phyloP scores from a whole-genome alignment of 2,797 vertebrate genomes.

The Ctenopoma multispine region DNA sequence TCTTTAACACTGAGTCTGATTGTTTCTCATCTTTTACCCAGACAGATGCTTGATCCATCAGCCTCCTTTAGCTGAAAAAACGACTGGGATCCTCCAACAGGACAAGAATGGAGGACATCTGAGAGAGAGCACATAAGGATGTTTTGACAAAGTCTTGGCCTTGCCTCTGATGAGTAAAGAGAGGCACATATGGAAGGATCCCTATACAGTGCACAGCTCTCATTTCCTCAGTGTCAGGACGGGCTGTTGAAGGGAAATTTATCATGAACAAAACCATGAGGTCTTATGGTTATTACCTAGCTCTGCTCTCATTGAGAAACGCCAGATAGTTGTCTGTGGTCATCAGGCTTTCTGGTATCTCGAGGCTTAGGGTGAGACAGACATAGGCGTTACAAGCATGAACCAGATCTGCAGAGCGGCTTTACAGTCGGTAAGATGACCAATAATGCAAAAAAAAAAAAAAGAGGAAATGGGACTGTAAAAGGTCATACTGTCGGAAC shows the following conservation, averaged over 20 bases:
- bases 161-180: conserved; percentile 65
- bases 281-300: conserved; percentile 48
- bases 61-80: conserved; percentile 49
- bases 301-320: conserved; percentile 50
- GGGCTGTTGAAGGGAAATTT: conserved; percentile 33
- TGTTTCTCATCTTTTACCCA: conserved; percentile 71
- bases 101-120: conserved; percentile 63
- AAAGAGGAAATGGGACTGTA: conserved; percentile 38
- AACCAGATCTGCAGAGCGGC: conserved; percentile 56
- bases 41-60: conserved; percentile 77
- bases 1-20: conserved; percentile 58
- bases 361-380: conserved; percentile 31
- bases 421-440: conserved; percentile 23
- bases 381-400: conserved; percentile 58
- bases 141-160: conserved; percentile 69
- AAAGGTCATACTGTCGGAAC: conserved; percentile 49
- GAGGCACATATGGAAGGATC: conserved; percentile 57
- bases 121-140: conserved; percentile 56
- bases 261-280: conserved; percentile 51
- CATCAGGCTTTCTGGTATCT: conserved; percentile 21
- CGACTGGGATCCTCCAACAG: conserved; percentile 59
- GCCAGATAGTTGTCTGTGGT: conserved; percentile 53
- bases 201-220: conserved; percentile 39
- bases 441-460: conserved; percentile 28
- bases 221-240: conserved; percentile 45